Evolutionary conservation across 2,113 vertebrate genomes (phyloP), one percentile per base, ranked within the genome.

Genomic region (Ammodramus savannarum): DNA sequence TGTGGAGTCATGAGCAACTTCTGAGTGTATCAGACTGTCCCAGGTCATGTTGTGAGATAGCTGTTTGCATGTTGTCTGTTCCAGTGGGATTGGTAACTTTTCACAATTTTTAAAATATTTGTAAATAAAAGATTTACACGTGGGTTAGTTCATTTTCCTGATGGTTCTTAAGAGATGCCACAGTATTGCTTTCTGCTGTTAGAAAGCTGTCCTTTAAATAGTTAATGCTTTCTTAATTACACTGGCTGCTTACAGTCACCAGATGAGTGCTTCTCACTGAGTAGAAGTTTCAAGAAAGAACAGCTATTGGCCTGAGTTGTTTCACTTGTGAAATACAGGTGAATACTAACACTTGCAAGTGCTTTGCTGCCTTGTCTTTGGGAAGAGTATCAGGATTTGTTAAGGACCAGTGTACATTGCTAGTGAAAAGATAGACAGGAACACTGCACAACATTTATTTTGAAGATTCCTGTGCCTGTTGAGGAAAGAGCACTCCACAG

Each of bases 211-310:
- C 31, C 73, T 72, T 92, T 95, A 89, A 81, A 85, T 89, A 89
- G 73, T 87, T 93, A 91, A 81, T 87, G 74, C 25, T 84, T 22
- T n/a, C 61, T 78, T 92, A 87, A 84, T 75, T 90, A 48, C 57
- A 52, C 1, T 16, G 17, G 22, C 57, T 74, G 43, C 39, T 68
- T 59, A 32, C 49, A 49, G 44, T 91, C 39, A 73, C 52, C 52
- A 52, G 19, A 17, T 25, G 57, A 67, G 20, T 22, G 52, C 55
- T 63, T 74, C 21, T 44, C 22, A 29, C 7, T 2, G 12, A 62
- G n/a, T 10, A n/a, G 27, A 67, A 8, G 5, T 25, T 65, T 88
- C 32, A 71, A 36, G 72, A 63, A 90, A 62, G 39, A 87, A 2
- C 44, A 80, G 39, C 54, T 78, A 0, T 55, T 84, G 31, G 43